Base-by-base conservation (phyloP, 2,797 vertebrate species). In the Yasuhikotakia modesta region DNA sequence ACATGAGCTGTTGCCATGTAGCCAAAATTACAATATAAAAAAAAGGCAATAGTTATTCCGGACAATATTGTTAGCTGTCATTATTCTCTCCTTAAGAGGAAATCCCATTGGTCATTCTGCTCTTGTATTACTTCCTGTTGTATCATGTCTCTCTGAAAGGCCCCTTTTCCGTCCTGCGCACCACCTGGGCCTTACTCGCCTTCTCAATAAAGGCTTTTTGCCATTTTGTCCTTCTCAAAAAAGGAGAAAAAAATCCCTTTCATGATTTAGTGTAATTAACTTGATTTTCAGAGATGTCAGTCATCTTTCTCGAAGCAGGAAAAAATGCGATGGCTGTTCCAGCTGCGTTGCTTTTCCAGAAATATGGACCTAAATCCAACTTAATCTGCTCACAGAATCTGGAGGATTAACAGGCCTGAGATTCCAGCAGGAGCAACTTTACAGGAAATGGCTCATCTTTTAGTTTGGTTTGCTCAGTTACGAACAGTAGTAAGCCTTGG, bases 221-320 rank as follows among this genome's bases (percentile, higher is more conserved):
- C 64, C 11, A 16, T 27, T 70, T 72, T 61, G 2, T 39, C 17
- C 8, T 0, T 50, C 13, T 1, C 5, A 65, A 50, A 27, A 52
- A 48, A 11, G 5, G 8, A 2, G 19, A 16, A 14, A 12, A 22
- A 48, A 80, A 82, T 86, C 48, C 82, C 82, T 88, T 83, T 85
- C 71, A 82, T 73, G 82, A 77, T 87, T 88, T 57, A 81, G n/a
- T 85, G 57, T 89, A 82, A 91, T 93, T 90, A 91, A 82, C 60
- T 64, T 88, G 89, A 91, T 92, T 91, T 87, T 83, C 86, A 89
- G 80, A 65, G 0, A 81, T 79, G 88, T 91, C 90, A 88, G 78
- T 92, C 88, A 89, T 16, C 84, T 86, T 84, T 83, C 82, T 65
- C 65, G 70, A 84, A 83, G 81, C 81, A 73, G 82, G 75, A 80